A percentile compares a stretch with the other conserved stretches of the same genome.
These are phyloP conservation scores for Myanophis thanlyinensis DNA, from an alignment of 2,113 vertebrate species.

Conservation along the genomic window DNA sequence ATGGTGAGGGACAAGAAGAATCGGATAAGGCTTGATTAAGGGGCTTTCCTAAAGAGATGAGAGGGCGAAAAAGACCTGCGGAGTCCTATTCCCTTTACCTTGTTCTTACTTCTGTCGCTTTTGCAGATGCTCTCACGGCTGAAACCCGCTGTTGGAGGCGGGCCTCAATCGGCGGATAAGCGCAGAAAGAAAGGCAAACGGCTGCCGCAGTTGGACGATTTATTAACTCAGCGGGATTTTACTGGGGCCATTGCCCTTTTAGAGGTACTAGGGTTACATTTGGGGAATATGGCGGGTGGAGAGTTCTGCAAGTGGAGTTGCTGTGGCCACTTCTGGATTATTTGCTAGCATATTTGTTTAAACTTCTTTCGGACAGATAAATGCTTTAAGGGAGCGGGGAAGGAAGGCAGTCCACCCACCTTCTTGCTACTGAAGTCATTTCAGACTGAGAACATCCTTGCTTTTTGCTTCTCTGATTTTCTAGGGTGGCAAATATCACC, in stretches of 20 bases:
- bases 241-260: slow-evolving; percentile 88
- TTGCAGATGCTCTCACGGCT: slow-evolving; percentile 89
- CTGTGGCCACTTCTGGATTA: not conserved
- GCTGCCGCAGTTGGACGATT: slow-evolving; percentile 84
- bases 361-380: not conserved
- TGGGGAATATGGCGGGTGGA: too few species aligned
- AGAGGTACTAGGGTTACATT: slow-evolving; percentile 74
- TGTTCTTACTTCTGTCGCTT: not conserved
- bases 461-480: not conserved
- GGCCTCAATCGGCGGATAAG: slow-evolving; percentile 69
- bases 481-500: not conserved
- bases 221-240: slow-evolving; percentile 86
- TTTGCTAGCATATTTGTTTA: not conserved
- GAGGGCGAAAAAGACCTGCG: fast-evolving
- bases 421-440: not conserved
- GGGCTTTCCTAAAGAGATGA: fast-evolving
- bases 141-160: slow-evolving; percentile 86
- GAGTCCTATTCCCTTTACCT: too few species aligned
- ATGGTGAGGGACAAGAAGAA: slow-evolving; percentile 39
- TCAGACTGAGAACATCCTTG: not conserved
- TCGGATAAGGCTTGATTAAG: fast-evolving
- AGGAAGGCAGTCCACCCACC: not conserved
- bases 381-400: not conserved
- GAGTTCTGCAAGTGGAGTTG: not conserved
- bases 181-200: slow-evolving; percentile 84